Evolutionary conservation across 1,140 invertebrate species (phyloP), one percentile per base, ranked within the genome.

Genomic region (Lethocerus indicus): DNA sequence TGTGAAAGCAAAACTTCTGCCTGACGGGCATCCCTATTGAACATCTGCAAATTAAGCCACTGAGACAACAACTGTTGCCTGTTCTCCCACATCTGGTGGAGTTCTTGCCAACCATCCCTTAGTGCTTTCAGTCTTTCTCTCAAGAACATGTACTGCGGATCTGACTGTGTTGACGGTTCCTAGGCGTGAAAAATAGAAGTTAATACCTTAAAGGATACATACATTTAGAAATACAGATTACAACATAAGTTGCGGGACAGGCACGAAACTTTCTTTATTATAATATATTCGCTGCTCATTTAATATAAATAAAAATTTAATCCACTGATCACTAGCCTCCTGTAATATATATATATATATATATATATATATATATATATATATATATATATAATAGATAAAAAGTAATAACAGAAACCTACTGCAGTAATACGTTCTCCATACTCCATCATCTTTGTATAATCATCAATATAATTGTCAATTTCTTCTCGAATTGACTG

Each of bases 51-150:
- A 64, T 91, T 89, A 53, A 98, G 74, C 57, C 86, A 92, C 68
- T 98, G 91, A 0, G 91, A 89, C 2, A 99, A 68, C 32, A 97
- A 66, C 52, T 93, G 83, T 65, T 98, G 92, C 41, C 94, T 69
- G 68, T 98, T 98, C 61, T 95, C 93, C 94, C 94, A 98, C 95
- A 98, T 99, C 68, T 98, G 89, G 58, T 96, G 85, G 41, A 99
- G 69, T 62, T 98, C 95, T 53, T 92, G 87, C 96, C 96, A 99
- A 47, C 93, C 95, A 71, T 97, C 92, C 65, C 95, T 88, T 32
- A 99, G 67, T 1, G 94, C 95, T 71, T 95, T 96, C 51, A 99
- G 70, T 51, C 96, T 76, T 67, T 96, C 92, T 45, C 90, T 74
- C 57, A 98, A 68, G 81, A 98, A 98, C 91, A 98, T 96, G 68